Base-by-base conservation (phyloP, 2,797 vertebrate genomes). In the Podarcis siculus region DNA sequence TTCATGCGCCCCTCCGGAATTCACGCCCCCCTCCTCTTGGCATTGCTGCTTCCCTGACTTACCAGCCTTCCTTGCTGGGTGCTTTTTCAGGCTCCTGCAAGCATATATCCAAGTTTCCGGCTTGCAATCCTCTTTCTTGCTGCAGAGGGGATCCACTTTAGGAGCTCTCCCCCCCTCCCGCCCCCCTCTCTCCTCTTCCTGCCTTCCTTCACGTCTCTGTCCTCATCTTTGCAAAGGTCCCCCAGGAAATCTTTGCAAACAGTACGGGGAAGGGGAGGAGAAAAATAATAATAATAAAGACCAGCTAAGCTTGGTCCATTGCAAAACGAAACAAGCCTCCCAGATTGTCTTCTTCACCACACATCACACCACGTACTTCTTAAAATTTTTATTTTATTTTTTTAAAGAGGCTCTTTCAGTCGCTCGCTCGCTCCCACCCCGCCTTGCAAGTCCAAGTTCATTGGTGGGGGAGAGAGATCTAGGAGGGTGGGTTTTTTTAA, bases 381-480 rank as follows among this genome's bases (percentile, higher is more conserved):
- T 30, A 55, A 55, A 15, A 4, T 30, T 1, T 2, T n/a, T 42
- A 76, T 27, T 55, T 81, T 25, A 1, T 2, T 55, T 49, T 83
- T 37, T 61, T 2, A 21, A 32, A 30, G 0, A 45, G 30, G 69
- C 5, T 27, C 3, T 32, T 1, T 32, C 1, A 67, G 61, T 25
- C 21, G 5, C 35, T 27, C 25, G 9, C 27, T 49, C 13, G n/a
- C 27, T 61, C 23, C 45, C 15, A 19, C 86, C 78, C 39, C 32
- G 23, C 32, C 45, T 39, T 82, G n/a, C 83, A 87, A 84, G 90
- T 93, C 88, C 94, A 94, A 93, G 92, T 93, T 96, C 95, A 92
- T 23, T 35, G 87, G 83, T 83, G 87, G 86, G 92, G 92, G 23
- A 30, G 32, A 72, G 66, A 35, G 30, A 45, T 49, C 23, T 27